Evolutionary conservation across 2,797 vertebrate species (phyloP).

Genomic region (Ctenosaura bakeri): DNA sequence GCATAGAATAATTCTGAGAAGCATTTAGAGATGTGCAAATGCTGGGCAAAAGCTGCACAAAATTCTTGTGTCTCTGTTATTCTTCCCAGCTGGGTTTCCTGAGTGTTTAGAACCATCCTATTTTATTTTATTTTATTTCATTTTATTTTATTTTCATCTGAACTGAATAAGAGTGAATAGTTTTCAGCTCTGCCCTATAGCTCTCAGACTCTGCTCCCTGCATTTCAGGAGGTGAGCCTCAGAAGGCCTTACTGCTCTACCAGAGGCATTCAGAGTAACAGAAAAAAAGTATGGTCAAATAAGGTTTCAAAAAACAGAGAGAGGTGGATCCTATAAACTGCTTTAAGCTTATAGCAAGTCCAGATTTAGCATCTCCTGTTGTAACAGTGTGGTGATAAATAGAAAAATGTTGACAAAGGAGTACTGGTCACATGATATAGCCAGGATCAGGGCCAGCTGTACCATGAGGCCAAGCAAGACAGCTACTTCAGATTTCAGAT

Average conservation of each 20-base stretch:
- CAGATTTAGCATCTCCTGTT: not conserved
- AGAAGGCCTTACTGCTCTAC: not conserved
- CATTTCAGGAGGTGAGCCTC: not conserved
- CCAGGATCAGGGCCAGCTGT: not conserved
- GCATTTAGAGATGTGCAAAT: too few species aligned
- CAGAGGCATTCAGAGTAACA: not conserved
- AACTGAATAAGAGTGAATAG: too few species aligned
- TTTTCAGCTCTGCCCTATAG: not conserved
- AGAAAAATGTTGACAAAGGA: not conserved
- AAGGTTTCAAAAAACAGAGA: not conserved
- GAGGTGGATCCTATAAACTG: not conserved
- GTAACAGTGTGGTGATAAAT: not conserved
- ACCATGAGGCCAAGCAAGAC: not conserved
- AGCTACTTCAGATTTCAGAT: not conserved
- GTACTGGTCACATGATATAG: not conserved
- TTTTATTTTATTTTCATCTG: too few species aligned
- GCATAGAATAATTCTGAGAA: too few species aligned
- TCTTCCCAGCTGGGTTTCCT: too few species aligned
- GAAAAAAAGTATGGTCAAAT: not conserved
- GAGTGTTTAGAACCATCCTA: too few species aligned
- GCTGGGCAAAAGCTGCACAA: too few species aligned
- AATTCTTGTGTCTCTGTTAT: too few species aligned
- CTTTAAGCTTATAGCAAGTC: not conserved
- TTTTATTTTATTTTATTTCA: too few species aligned
- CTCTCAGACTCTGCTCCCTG: not conserved